A percentile compares a stretch with the other conserved stretches of the same genome.
These are phyloP conservation scores for Cephus runcator DNA, from an alignment of 2,888 invertebrate genomes.

Conservation along the genomic window DNA sequence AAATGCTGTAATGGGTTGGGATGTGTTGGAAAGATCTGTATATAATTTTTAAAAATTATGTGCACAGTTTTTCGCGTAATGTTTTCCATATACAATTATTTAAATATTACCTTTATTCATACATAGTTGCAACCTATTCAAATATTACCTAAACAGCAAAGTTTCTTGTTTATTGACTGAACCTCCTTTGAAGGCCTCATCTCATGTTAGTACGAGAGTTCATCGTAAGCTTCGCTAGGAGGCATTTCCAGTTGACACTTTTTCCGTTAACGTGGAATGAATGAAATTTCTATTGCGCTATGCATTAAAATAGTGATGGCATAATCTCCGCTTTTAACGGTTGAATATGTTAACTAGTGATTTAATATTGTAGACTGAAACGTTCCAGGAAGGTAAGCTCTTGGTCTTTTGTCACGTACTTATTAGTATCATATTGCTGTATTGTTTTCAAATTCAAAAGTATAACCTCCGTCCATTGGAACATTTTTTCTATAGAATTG, in stretches of 20 bases:
- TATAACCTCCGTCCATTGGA: constrained; percentile 2
- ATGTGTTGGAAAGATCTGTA: too few relatives aligned
- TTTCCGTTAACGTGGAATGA: constrained; percentile 27
- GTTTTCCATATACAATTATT: not conserved
- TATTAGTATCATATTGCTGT: not conserved
- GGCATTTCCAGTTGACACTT: constrained; percentile 33
- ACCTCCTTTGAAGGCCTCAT: not conserved
- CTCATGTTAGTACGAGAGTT: not conserved
- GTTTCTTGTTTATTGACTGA: not conserved
- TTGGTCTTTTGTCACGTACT: not conserved
- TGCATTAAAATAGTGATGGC: constrained; percentile 13
- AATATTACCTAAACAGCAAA: not conserved
- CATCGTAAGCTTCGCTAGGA: not conserved
- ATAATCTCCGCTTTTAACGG: constrained; percentile 3
- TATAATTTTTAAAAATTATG: not conserved
- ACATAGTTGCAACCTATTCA: not conserved
- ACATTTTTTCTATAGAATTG: not conserved
- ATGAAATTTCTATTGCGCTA: constrained; percentile 21
- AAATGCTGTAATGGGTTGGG: too few relatives aligned
- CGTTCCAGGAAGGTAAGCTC: constrained; percentile 1
- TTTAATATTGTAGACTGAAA: not conserved
- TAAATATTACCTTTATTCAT: too few relatives aligned
- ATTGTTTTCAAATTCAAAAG: constrained; percentile 2
- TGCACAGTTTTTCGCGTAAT: not conserved
- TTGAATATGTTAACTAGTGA: constrained; percentile 7